phyloP scores from a whole-genome alignment of 35 echinoderm and acorn worm species.

The Apostichopus californicus region DNA sequence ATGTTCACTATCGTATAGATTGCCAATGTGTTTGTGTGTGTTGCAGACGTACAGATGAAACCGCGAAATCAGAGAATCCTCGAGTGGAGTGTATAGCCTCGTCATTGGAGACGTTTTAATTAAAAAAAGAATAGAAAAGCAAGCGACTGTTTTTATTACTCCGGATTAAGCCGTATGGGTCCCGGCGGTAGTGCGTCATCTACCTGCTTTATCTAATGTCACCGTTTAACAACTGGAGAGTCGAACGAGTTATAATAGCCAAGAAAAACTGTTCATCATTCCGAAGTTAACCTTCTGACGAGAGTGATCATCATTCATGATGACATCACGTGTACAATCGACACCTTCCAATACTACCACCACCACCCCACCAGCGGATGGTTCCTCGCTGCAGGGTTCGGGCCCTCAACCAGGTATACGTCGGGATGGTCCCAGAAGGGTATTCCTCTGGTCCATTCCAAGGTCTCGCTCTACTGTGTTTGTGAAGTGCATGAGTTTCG shows the following conservation, averaged over 20 bases:
- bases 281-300: too few species aligned
- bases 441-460: conserved; percentile 58
- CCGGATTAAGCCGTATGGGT: conserved; percentile 26
- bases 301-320: too few species aligned
- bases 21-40: background rate
- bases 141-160: conserved; percentile 28
- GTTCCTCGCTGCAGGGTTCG: background rate
- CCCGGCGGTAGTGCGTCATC: conserved; percentile 38
- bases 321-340: background rate
- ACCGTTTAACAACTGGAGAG: too few species aligned
- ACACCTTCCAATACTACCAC: background rate
- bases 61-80: conserved; percentile 3
- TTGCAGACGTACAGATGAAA: conserved; percentile 3
- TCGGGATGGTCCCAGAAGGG: background rate
- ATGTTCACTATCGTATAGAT: background rate
- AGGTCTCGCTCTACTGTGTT: conserved; percentile 55
- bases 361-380: background rate
- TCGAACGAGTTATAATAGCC: too few species aligned
- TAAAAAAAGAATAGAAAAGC: background rate
- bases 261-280: too few species aligned
- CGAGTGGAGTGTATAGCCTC: too few species aligned
- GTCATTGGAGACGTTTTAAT: conserved; percentile 3
- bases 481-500: conserved; percentile 53
- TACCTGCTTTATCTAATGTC: background rate
- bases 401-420: too few species aligned